These are phyloP conservation scores for Lamprologus callipterus DNA, from an alignment of 2,113 vertebrate genomes.

Conservation along the genomic window DNA sequence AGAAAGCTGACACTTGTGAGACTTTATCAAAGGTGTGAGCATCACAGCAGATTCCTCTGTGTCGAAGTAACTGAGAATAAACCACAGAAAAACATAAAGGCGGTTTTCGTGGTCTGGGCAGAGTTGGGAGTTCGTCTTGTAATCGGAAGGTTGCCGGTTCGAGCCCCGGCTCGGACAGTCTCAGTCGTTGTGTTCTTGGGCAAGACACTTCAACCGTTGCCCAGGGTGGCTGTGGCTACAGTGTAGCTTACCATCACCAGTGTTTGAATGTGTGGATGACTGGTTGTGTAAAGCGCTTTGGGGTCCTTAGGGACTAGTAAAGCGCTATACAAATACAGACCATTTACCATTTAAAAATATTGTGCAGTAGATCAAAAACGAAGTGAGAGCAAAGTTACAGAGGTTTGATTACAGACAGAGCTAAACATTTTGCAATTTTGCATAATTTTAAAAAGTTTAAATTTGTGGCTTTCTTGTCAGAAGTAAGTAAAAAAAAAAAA, in stretches of 20 bases:
- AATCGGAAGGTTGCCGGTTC: not conserved
- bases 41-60: not conserved
- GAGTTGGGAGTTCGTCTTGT: not conserved
- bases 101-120: not conserved
- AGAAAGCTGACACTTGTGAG: not conserved
- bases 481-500: too few relatives aligned
- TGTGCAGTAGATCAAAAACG: too few relatives aligned
- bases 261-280: fast-evolving
- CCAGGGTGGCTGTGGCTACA: too few relatives aligned
- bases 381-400: too few relatives aligned
- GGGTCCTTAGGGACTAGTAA: too few relatives aligned
- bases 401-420: fast-evolving
- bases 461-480: too few relatives aligned
- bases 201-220: too few relatives aligned
- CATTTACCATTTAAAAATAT: too few relatives aligned
- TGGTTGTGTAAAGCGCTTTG: fast-evolving
- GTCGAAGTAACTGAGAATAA: not conserved
- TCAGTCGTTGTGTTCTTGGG: fast-evolving
- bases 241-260: fast-evolving
- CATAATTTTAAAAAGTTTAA: too few relatives aligned
- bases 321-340: fast-evolving
- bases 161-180: fast-evolving
- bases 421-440: too few relatives aligned
- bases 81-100: not conserved
- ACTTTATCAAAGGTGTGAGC: not conserved